Conservation (phyloP, 2,888 invertebrate genomes). For the Morinoia aosen region DNA sequence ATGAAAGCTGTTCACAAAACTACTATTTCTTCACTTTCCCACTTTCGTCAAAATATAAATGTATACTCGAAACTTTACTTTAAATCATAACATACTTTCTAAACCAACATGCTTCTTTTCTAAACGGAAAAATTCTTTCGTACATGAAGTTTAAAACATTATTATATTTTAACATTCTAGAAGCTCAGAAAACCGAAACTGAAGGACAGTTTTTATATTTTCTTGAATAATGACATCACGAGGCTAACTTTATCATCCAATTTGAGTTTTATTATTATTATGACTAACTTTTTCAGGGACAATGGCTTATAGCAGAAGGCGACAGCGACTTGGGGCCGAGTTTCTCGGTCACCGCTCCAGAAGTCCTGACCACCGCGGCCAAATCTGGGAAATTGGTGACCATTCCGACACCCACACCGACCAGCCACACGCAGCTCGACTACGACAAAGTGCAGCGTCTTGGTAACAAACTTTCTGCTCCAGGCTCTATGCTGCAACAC, state of each 20-base stretch:
- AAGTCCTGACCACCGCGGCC: not conserved
- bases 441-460: not conserved
- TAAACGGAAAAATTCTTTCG: not conserved
- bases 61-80: no score
- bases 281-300: slow-evolving; percentile 20
- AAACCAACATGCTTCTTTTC: not conserved
- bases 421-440: not conserved
- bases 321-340: not conserved
- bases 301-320: not conserved
- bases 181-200: no score
- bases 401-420: not conserved
- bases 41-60: no score
- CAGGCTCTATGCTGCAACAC: not conserved
- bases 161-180: no score
- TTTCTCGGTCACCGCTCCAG: not conserved
- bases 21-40: no score
- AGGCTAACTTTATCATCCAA: no score
- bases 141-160: no score
- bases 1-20: no score
- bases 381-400: not conserved
- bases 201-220: not conserved
- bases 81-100: not conserved
- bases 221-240: no score
- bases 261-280: not conserved
- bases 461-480: not conserved